These are phyloP conservation scores for Drosophila parvula DNA, from an alignment of 1,140 invertebrate genomes.

Conservation along the genomic window DNA sequence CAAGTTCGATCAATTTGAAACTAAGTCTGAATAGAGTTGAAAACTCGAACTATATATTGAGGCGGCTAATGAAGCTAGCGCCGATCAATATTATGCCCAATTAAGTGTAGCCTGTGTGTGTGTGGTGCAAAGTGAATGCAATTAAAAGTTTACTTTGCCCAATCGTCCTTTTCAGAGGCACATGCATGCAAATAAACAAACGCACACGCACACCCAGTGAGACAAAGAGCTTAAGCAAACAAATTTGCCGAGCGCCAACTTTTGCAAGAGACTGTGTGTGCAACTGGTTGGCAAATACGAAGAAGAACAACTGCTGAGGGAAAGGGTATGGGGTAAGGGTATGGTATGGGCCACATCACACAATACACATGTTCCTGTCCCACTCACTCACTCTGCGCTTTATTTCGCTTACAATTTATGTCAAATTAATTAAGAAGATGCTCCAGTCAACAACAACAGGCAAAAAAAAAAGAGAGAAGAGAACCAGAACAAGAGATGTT, in stretches of 20 bases:
- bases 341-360: conserved; percentile 4
- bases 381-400: conserved; percentile 20
- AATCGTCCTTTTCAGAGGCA: conserved; percentile 43
- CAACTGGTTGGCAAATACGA: conserved; percentile 41
- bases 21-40: neutral
- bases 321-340: neutral
- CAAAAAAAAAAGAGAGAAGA: neutral
- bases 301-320: neutral
- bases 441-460: conserved; percentile 25
- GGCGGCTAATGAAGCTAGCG: conserved; percentile 22
- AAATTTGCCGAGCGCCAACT: conserved; percentile 61
- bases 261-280: conserved; percentile 57
- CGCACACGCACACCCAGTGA: neutral
- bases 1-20: neutral
- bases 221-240: conserved; percentile 48
- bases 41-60: conserved; percentile 20
- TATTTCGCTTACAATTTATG: conserved; percentile 69
- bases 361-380: conserved; percentile 55
- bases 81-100: conserved; percentile 41
- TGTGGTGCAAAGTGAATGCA: conserved; percentile 57
- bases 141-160: conserved; percentile 58
- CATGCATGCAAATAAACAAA: conserved; percentile 27
- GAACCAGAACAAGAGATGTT: conserved; percentile 5
- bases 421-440: conserved; percentile 78
- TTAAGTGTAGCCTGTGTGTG: conserved; percentile 16